Base-by-base conservation (phyloP, 2,888 invertebrate species). In the Oscheius sp. region DNA sequence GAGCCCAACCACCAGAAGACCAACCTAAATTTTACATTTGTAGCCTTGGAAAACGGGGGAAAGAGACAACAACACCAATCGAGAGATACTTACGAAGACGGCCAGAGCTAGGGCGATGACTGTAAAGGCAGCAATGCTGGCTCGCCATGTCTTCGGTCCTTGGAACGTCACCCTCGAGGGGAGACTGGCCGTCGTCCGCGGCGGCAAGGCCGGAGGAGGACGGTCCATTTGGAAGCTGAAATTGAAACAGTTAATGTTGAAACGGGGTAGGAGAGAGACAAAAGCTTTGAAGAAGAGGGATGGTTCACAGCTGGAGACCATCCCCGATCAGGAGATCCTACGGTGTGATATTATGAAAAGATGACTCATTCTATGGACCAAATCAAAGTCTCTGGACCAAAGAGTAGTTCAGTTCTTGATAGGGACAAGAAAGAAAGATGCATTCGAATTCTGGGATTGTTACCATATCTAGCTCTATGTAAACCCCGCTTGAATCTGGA, bases 111-210 rank as follows among this genome's bases (percentile, higher is more conserved):
- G 63, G 13, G 74, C n/a, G 21, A 81, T 68, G 9, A 79, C 76
- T 48, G 85, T 70, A 59, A 85, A 75, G 73, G 85, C 83, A 50
- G 82, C 87, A 10, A 88, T 62, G 0, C 84, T 82, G 77, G 86
- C 84, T 47, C 87, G 59, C 85, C 87, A 87, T 48, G 62, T 63
- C 4, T 66, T 53, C 2, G 60, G 62, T 11, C 74, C 74, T 66
- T 74, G 51, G 68, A 74, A 74, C n/a, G 74, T 74, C 4, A 70
- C 70, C 5, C 66, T 33, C 11, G 68, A 68, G 35, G 73, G 73
- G 1, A 73, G 42, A 55, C 73, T 73, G 37, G 55, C 62, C 37
- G 73, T 50, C 47, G 73, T 65, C 59, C 73, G 73, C 55, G 73
- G 73, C 59, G 73, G 73, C 11, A 68, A 37, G 0, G 63, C 58